Percentiles rank a stretch among this genome's conserved stretches.
Conservation (phyloP, 2,797 vertebrate genomes). For the Halcyon leucocephala region DNA sequence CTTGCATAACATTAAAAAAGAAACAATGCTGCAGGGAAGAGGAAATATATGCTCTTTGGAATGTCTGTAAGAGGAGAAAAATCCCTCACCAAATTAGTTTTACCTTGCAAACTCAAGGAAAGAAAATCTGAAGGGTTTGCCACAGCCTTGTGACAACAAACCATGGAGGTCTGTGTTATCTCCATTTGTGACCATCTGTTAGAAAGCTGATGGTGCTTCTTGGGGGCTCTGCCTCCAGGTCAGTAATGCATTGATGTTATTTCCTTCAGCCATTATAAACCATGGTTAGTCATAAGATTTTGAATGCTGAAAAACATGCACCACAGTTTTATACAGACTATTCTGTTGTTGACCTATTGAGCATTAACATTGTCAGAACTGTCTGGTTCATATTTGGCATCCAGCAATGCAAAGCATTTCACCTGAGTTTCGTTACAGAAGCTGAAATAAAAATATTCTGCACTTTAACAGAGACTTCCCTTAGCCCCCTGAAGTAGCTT, state of each 20-base stretch:
- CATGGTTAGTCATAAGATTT: not conserved
- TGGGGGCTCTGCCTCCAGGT: not conserved
- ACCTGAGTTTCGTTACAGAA: not conserved
- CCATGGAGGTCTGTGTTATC: not conserved
- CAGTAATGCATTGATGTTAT: not conserved
- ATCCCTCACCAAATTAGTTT: not conserved
- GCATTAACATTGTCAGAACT: not conserved
- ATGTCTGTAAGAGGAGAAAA: not conserved
- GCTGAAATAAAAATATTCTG: not conserved
- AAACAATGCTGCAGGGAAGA: not conserved
- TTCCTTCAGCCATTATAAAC: not conserved
- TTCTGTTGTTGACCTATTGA: not conserved
- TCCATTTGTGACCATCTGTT: not conserved
- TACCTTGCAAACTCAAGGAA: not conserved
- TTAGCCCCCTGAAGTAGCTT: not conserved
- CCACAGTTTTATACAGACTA: not conserved
- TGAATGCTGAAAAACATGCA: not conserved
- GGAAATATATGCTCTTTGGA: not conserved
- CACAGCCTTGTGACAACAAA: not conserved
- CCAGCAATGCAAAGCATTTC: not conserved
- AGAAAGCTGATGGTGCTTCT: not conserved
- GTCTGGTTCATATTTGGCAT: not conserved
- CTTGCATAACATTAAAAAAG: not conserved
- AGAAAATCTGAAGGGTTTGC: not conserved
- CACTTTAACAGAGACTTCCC: not conserved